A percentile compares a stretch with the other conserved stretches of the same genome.
phyloP scores from a whole-genome alignment of 2,113 vertebrate genomes.

The Calidris pygmaea region DNA sequence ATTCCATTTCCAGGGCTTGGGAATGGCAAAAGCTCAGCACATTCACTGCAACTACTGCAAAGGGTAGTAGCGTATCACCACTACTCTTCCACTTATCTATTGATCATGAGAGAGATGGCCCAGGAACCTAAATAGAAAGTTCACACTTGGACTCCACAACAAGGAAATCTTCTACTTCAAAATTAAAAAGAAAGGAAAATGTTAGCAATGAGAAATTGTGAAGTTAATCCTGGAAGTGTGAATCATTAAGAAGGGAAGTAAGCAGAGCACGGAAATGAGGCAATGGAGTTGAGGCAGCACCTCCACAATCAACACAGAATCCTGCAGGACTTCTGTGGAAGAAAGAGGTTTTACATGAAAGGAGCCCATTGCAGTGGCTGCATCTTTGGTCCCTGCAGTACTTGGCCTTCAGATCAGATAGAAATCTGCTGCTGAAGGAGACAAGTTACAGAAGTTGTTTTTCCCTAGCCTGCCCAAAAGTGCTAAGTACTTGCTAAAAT shows the following conservation, averaged over 20 bases:
- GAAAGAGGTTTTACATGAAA: fast-evolving
- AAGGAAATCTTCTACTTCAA: background rate
- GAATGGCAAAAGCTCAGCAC: background rate
- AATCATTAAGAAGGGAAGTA: background rate
- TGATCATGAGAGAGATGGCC: background rate
- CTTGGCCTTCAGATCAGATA: background rate
- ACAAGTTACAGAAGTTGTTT: slow-evolving; percentile 18
- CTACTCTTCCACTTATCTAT: background rate
- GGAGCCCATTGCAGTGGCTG: background rate
- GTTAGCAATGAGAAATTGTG: background rate
- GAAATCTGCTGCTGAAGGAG: background rate
- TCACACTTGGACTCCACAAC: background rate
- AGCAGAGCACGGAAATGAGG: background rate
- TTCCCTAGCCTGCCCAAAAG: background rate
- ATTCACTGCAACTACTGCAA: background rate
- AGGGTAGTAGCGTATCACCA: background rate
- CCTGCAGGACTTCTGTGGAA: background rate
- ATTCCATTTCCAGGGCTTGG: fast-evolving
- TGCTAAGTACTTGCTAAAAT: slow-evolving; percentile 8
- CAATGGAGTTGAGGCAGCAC: background rate
- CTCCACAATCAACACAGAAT: background rate
- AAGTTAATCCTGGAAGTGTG: background rate
- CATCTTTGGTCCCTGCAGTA: background rate
- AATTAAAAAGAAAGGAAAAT: background rate
- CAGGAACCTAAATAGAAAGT: background rate